phyloP scores from a whole-genome alignment of 1,140 invertebrate genomes.

The Rhagoletis pomonella region DNA sequence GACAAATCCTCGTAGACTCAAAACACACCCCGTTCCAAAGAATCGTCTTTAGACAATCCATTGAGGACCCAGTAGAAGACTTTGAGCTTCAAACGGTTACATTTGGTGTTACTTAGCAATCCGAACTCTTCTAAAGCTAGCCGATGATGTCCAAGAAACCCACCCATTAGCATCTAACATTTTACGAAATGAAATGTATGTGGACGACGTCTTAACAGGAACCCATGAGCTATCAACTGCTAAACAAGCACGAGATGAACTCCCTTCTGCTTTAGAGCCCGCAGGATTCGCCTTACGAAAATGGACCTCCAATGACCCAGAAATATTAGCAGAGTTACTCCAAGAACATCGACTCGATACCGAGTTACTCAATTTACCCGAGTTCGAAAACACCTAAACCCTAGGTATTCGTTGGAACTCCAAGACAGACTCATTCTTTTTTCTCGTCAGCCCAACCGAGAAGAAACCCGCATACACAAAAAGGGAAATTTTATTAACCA shows the following conservation, averaged over 20 bases:
- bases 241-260: background rate
- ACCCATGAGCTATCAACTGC: background rate
- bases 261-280: too few species aligned
- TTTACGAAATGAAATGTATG: too few species aligned
- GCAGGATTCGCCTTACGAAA: too few species aligned
- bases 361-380: background rate
- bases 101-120: background rate
- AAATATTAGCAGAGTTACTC: too few species aligned
- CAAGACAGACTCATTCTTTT: too few species aligned
- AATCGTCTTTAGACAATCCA: slow-evolving; percentile 64
- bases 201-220: too few species aligned
- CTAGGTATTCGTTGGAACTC: too few species aligned
- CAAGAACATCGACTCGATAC: background rate
- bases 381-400: too few species aligned
- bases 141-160: background rate
- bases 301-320: background rate
- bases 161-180: background rate
- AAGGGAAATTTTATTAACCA: background rate
- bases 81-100: slow-evolving; percentile 13
- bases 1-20: slow-evolving; percentile 62
- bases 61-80: slow-evolving; percentile 14
- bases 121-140: background rate
- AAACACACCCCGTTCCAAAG: slow-evolving; percentile 57
- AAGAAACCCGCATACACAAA: background rate
- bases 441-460: too few species aligned